Conservation (phyloP, 1,140 invertebrate genomes). For the Drosophila yakuba region DNA sequence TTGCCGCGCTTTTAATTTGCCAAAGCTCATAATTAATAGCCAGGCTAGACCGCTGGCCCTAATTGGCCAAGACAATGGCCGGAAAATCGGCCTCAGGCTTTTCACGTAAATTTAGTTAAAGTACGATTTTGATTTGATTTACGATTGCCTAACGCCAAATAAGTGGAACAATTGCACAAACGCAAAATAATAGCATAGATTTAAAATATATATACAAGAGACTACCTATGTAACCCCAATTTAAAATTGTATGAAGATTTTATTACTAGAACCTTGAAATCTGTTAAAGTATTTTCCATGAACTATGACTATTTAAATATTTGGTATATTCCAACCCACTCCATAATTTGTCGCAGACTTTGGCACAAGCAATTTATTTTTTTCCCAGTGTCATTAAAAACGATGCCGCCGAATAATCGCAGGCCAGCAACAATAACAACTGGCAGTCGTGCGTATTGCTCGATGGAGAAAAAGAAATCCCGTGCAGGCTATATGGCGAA, state of each 20-base stretch:
- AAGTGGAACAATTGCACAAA: slow-evolving; percentile 16
- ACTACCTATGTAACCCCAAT: too few relatives aligned
- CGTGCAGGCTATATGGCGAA: slow-evolving; percentile 36
- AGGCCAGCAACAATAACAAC: slow-evolving; percentile 51
- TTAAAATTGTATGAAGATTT: too few relatives aligned
- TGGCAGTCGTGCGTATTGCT: slow-evolving; percentile 64
- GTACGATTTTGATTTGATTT: slow-evolving; percentile 56
- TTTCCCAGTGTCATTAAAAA: slow-evolving; percentile 66
- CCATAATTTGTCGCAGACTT: slow-evolving; percentile 34
- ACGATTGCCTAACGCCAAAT: slow-evolving; percentile 30
- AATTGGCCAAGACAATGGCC: slow-evolving; percentile 34
- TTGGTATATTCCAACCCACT: too few relatives aligned
- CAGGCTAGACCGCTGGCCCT: slow-evolving; percentile 45
- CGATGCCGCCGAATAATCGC: slow-evolving; percentile 50
- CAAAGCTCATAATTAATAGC: slow-evolving; percentile 74
- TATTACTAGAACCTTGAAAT: too few relatives aligned
- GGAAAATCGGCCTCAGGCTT: neutral
- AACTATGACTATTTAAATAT: too few relatives aligned
- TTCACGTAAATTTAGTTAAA: slow-evolving; percentile 5
- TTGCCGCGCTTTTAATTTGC: slow-evolving; percentile 67
- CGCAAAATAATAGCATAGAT: neutral
- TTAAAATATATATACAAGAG: too few relatives aligned
- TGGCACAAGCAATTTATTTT: slow-evolving; percentile 47
- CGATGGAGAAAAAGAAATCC: slow-evolving; percentile 47
- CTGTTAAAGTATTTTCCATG: too few relatives aligned